Evolutionary conservation across 2,888 invertebrate genomes (phyloP), one percentile per base, ranked within the genome.

Genomic region (Plebejus argus): DNA sequence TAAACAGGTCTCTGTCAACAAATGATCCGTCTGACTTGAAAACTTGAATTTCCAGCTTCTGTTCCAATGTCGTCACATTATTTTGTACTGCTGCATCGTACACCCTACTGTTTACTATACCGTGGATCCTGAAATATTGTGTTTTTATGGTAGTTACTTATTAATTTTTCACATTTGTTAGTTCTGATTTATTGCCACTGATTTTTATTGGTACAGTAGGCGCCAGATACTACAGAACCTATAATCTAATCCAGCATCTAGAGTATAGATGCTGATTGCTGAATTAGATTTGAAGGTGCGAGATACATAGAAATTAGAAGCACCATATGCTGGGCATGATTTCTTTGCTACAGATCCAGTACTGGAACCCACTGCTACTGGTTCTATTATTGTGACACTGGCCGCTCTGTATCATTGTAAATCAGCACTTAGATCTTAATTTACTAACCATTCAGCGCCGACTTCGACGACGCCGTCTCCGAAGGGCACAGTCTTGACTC

Each of bases 371-470:
- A 12, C 0, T 45, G 45, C 3, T 45, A 3, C 10, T 45, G 3
- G 0, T 45, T 0, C 45, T 45, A 10, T 3, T 45, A 45, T 45
- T 0, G 45, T 45, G 10, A 45, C 0, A 45, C 45, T 45, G 10
- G 45, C 12, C 45, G 45, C 45, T 45, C 45, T 45, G 45, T 45
- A 45, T 45, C 10, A 39, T 39, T 39, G 39, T 10, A 39, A 39
- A 39, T 39, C 39, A 39, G 10, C 39, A 45, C 45, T 45, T 45
- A 45, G 45, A 45, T 12, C 12, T 45, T 0, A 58, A 58, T n/a
- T 58, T 20, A 58, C 58, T 7, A 58, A 92, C 92, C 92, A 92
- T 78, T 92, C 92, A 0, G 91, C 92, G 0, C 92, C 92, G 0
- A 91, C 76, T 35, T 92, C 92, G 0, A 92, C 87, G 0, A 90